Evolutionary conservation across 2,888 invertebrate genomes (phyloP), one percentile per base, ranked within the genome.

Genomic region (Galerucella calmariensis): DNA sequence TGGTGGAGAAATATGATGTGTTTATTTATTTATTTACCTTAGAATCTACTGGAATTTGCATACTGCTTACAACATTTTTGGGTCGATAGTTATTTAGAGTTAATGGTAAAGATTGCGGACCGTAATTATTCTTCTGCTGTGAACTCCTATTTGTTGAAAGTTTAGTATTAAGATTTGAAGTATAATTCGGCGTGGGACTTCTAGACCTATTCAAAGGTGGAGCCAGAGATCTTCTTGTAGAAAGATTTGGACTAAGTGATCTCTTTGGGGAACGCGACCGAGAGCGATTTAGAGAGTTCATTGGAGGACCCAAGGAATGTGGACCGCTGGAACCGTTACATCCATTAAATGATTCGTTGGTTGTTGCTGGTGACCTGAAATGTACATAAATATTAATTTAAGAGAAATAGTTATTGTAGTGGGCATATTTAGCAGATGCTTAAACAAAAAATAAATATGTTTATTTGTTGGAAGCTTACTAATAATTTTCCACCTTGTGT

Each of bases 121-220:
- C 80, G 48, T 77, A 61, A 46, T 74, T 75, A 51, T 74, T 75
- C 59, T 75, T 71, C 59, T 79, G 78, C 58, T 79, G 86, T 66
- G 78, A 77, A 75, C 81, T 81, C 74, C 78, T 82, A 80, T 80
- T 85, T 27, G 77, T 81, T n/a, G 83, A 75, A 41, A 85, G 74
- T 77, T 84, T 86, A 12, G 84, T 81, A 20, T 81, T 81, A 69
- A 86, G 85, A 1, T 85, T 89, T 1, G 91, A 90, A 0, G 90
- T 89, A 78, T 90, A 86, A 77, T 90, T 86, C 0, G 90, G 90
- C 51, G 89, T 90, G 67, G 90, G 90, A 75, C 89, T 89, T 78
- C 89, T 86, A 61, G 89, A 89, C 56, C 82, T 82, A 16, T 75
- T 78, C 2, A 83, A 81, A 9, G 85, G 85, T 6, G 82, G 80